These are phyloP conservation scores for Chrysolina americana DNA, from an alignment of 2,888 invertebrate species.

Conservation along the genomic window DNA sequence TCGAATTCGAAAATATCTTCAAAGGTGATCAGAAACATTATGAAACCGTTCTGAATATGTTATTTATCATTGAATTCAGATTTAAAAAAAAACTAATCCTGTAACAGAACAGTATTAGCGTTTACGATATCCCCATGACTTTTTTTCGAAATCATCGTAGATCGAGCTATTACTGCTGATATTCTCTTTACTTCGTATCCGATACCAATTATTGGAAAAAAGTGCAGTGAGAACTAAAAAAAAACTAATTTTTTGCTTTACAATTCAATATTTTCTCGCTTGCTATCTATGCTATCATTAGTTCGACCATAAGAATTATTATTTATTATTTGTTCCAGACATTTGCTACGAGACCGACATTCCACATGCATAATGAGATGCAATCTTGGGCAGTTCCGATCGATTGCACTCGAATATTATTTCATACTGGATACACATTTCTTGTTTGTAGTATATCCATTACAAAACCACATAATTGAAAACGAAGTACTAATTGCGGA, in stretches of 20 bases:
- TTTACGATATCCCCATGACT: too few species aligned
- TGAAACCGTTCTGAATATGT: too few species aligned
- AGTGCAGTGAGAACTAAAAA: too few species aligned
- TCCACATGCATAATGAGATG: neutral
- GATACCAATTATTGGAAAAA: too few species aligned
- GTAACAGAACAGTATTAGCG: too few species aligned
- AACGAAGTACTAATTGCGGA: neutral
- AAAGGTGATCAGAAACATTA: too few species aligned
- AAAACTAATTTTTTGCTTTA: neutral
- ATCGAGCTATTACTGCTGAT: too few species aligned
- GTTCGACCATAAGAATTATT: neutral
- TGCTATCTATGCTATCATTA: neutral
- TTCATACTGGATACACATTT: neutral
- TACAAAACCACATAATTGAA: neutral
- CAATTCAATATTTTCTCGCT: neutral
- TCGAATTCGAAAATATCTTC: too few species aligned
- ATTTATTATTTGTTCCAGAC: neutral
- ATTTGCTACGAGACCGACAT: constrained; percentile 6
- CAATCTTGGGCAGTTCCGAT: neutral
- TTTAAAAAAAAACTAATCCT: too few species aligned
- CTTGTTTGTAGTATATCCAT: neutral
- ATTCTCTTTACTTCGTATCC: too few species aligned
- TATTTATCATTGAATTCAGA: too few species aligned
- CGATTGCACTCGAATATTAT: constrained; percentile 4
- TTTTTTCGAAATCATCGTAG: too few species aligned